A percentile compares a stretch with the other conserved stretches of the same genome.
These are phyloP conservation scores for Drosophila peninsularis DNA, from an alignment of 2,888 invertebrate species.

Conservation along the genomic window DNA sequence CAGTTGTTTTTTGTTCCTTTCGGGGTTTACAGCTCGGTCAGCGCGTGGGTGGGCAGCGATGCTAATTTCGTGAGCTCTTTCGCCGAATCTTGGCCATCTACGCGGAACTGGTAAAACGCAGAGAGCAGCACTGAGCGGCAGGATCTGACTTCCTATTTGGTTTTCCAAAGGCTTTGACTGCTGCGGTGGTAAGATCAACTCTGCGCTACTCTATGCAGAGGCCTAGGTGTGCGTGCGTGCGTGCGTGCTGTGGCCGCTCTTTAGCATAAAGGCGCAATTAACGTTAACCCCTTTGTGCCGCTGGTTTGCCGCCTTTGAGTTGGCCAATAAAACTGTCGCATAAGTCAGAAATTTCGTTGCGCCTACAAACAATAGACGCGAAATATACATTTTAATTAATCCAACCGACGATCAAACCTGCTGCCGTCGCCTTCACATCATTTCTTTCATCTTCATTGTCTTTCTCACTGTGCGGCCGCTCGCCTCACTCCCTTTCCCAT, in stretches of 20 bases:
- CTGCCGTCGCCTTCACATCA: slow-evolving; percentile 24
- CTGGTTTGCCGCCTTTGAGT: slow-evolving; percentile 44
- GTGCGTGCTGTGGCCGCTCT: slow-evolving; percentile 15
- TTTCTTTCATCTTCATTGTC: not conserved
- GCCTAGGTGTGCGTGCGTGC: not conserved
- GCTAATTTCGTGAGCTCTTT: slow-evolving; percentile 34
- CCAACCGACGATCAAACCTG: slow-evolving; percentile 46
- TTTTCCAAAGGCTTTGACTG: slow-evolving; percentile 44
- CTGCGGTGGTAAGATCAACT: slow-evolving; percentile 60
- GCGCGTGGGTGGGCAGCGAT: slow-evolving; percentile 67
- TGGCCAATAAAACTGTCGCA: slow-evolving; percentile 76
- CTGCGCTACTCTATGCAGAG: not conserved
- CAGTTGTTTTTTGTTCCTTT: slow-evolving; percentile 30
- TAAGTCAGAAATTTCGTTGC: slow-evolving; percentile 71
- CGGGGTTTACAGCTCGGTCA: slow-evolving; percentile 60
- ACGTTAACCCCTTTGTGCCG: slow-evolving; percentile 76
- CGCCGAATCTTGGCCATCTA: slow-evolving; percentile 36
- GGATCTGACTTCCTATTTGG: slow-evolving; percentile 13
- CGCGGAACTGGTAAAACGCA: slow-evolving; percentile 63
- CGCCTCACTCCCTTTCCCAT: slow-evolving; percentile 31
- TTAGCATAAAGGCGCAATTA: slow-evolving; percentile 76
- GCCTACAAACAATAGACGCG: slow-evolving; percentile 51
- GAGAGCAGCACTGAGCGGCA: not conserved
- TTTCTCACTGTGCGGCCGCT: slow-evolving; percentile 25
- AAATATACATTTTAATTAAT: slow-evolving; percentile 68